Evolutionary conservation across 2,888 invertebrate species (phyloP).

Genomic region (Reticulitermes lucifugus): DNA sequence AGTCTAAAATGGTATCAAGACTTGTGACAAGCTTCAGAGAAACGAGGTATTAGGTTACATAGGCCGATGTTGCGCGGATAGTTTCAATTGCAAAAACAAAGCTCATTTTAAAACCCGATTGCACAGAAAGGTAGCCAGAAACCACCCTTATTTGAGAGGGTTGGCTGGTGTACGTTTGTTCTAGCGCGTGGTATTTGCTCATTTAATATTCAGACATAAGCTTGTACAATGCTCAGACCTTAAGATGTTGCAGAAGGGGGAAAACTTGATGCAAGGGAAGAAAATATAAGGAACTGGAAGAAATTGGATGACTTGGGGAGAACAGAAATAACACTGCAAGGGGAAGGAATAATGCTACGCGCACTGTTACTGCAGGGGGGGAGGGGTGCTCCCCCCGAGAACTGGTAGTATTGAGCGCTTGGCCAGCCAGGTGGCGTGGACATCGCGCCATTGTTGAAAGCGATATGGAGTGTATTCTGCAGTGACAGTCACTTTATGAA

Average conservation of each 20-base stretch:
- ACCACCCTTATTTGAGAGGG: slow-evolving; percentile 16
- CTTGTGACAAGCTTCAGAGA: too few relatives aligned
- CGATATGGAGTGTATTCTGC: too few relatives aligned
- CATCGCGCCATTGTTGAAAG: too few relatives aligned
- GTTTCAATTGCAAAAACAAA: neutral
- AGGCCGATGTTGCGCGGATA: too few relatives aligned
- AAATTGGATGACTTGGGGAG: slow-evolving; percentile 49
- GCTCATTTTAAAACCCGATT: too few relatives aligned
- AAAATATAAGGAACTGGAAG: slow-evolving; percentile 47
- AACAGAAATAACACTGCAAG: slow-evolving; percentile 11
- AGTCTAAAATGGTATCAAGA: too few relatives aligned
- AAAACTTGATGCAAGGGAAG: slow-evolving; percentile 21
- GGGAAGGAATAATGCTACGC: slow-evolving; percentile 30
- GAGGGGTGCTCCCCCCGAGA: neutral
- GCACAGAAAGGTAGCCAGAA: neutral
- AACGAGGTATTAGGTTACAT: too few relatives aligned
- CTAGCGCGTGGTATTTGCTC: slow-evolving; percentile 22
- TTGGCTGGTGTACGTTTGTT: too few relatives aligned
- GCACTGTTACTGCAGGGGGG: neutral
- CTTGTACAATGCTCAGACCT: neutral
- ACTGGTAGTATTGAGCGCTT: neutral
- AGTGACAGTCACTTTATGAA: too few relatives aligned
- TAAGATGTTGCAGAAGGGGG: neutral
- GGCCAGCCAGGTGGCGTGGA: too few relatives aligned
- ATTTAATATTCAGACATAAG: slow-evolving; percentile 35